These are phyloP conservation scores for Anabas testudineus DNA, from an alignment of 2,797 vertebrate genomes.

Conservation along the genomic window DNA sequence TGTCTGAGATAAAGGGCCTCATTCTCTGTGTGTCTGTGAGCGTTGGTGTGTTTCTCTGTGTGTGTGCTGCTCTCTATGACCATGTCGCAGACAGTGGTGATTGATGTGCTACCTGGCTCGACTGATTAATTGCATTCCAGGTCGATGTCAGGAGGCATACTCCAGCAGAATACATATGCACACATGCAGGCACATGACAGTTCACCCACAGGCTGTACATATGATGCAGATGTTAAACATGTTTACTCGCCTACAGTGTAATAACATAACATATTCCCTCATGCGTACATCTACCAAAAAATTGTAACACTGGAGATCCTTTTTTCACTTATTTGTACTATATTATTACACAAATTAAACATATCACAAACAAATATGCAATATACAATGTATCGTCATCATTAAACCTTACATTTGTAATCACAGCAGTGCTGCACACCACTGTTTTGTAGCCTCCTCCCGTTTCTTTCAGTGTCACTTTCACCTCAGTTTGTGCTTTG, in stretches of 20 bases:
- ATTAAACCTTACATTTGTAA: background rate
- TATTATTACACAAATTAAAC: slow-evolving; percentile 12
- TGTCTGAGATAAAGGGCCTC: slow-evolving; percentile 29
- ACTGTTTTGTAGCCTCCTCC: slow-evolving; percentile 11
- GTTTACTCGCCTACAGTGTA: slow-evolving; percentile 4
- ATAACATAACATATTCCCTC: background rate
- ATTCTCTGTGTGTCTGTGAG: background rate
- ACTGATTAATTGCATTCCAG: slow-evolving; percentile 76
- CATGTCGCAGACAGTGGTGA: slow-evolving; percentile 62
- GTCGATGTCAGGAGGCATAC: slow-evolving; percentile 54
- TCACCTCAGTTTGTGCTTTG: slow-evolving; percentile 36
- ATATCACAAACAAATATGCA: slow-evolving; percentile 9
- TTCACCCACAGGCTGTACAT: slow-evolving; percentile 14
- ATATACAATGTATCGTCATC: slow-evolving; percentile 8
- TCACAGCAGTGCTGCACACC: slow-evolving; percentile 2
- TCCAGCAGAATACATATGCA: slow-evolving; percentile 51
- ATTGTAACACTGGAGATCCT: too few species aligned
- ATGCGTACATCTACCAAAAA: background rate
- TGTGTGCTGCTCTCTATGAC: slow-evolving; percentile 28
- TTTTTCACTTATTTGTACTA: background rate
- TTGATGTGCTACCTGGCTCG: slow-evolving; percentile 68
- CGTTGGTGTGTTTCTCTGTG: background rate
- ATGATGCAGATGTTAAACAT: slow-evolving; percentile 13
- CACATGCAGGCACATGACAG: slow-evolving; percentile 23
- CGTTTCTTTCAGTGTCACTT: slow-evolving; percentile 11